Base-by-base conservation (phyloP, 1,140 invertebrate genomes). In the Nasonia giraulti region DNA sequence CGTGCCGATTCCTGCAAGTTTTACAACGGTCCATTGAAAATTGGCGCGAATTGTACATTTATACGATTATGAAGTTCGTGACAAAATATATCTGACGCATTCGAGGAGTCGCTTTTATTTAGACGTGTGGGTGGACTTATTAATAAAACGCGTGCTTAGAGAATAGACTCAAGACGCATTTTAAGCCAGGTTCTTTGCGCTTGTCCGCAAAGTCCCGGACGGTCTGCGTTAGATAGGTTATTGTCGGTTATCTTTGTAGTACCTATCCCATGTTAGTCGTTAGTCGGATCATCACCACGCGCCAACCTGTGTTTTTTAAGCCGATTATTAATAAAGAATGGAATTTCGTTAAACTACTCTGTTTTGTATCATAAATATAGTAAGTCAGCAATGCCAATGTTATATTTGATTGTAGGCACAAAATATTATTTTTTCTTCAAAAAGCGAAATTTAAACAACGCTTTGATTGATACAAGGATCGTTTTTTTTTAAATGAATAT, bases 231-330 rank as follows among this genome's bases (percentile, higher is more conserved):
- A 88, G 88, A 89, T 89, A 89, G 88, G 88, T 88, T 90, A 90
- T 89, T 89, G 87, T 89, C 87, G 88, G 82, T 87, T 89, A 88
- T 88, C 88, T 88, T 88, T 90, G 89, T 89, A 89, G 88, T 90
- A 91, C 88, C 90, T 91, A 91, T 91, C 90, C 88, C 89, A 87
- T 91, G 90, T 92, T 92, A 92, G 90, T 91, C 88, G 90, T 91
- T 91, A 91, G 90, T 91, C 88, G 89, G 89, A 91, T 92, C 90
- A 91, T 92, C 90, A 91, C 89, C 90, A 92, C 90, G 91, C 88
- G 90, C 90, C 90, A 91, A 91, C 91, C 91, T 91, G 90, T 91
- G 88, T 89, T 90, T 89, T 89, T 90, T 88, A 90, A 90, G 88
- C 88, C 88, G 87, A 89, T 88, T 83, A 89, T 90, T 90, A 90